Base-by-base conservation (phyloP, 2,888 invertebrate genomes). In the Oscheius onirici region DNA sequence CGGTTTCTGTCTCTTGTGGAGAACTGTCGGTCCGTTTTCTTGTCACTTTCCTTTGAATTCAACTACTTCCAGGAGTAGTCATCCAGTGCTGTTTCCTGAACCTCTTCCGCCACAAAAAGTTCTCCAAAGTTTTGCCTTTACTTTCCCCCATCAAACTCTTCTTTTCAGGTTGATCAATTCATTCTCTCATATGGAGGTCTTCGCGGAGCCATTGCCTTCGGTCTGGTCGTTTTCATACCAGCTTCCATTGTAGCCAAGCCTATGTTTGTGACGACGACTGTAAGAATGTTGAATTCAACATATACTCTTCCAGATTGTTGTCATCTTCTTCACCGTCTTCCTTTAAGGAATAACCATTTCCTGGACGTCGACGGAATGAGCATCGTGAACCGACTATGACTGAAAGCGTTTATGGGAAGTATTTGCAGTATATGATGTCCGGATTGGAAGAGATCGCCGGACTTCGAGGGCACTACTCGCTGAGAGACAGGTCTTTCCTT, bases 291-390 rank as follows among this genome's bases (percentile, higher is more conserved):
- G 34, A 34, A n/a, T n/a, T n/a, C n/a, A n/a, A n/a, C n/a, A n/a
- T n/a, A n/a, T n/a, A n/a, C n/a, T n/a, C n/a, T 34, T 34, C 0
- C 34, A 34, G 34, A 95, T 99, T 87, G 94, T 95, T 60, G 95
- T 97, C 80, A 94, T 99, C 85, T 95, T 96, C 89, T 97, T 97
- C 90, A 99, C 97, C 1, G 97, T 97, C 15, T 97, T 99, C 89
- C 91, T 97, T 26, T 88, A 92, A 92, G 97, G 97, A 76, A 96
- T 96, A 84, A 95, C 97, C 13, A 97, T 89, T 93, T 95, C 83
- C 91, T 97, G 68, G 95, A 96, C 87, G 95, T 97, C 3, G 95
- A 95, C 89, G 93, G 69, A 94, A 94, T 2, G 93, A 93, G 84
- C 94, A 93, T 87, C 91, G 93, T 75, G 94, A 94, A 85, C 93